These are phyloP conservation scores for Drosophila asahinai DNA, from an alignment of 1,140 invertebrate genomes.

Conservation along the genomic window DNA sequence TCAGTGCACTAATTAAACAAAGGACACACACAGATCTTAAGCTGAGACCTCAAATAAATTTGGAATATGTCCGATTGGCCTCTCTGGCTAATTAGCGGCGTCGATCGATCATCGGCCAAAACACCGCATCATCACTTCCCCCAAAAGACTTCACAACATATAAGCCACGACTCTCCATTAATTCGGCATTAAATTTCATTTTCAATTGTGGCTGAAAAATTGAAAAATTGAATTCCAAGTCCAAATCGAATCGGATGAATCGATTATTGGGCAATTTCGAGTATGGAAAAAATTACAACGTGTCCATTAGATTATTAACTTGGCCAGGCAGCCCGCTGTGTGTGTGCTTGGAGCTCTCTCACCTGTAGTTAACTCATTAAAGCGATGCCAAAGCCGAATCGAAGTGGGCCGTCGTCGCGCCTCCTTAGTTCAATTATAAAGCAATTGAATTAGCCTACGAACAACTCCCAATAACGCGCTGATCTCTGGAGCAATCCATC, in stretches of 20 bases:
- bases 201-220: constrained; percentile 70
- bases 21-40: constrained; percentile 69
- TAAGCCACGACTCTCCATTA: constrained; percentile 54
- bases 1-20: constrained; percentile 80
- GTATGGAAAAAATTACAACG: constrained; percentile 69
- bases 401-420: constrained; percentile 51
- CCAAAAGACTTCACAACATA: constrained; percentile 29
- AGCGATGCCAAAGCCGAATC: constrained; percentile 40
- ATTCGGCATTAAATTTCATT: constrained; percentile 74
- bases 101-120: constrained; percentile 62
- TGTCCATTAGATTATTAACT: constrained; percentile 81
- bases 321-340: constrained; percentile 74
- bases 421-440: constrained; percentile 83
- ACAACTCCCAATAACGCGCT: constrained; percentile 18
- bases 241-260: constrained; percentile 69
- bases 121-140: constrained; percentile 60
- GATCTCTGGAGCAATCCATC: constrained; percentile 66
- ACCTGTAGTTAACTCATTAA: constrained; percentile 64
- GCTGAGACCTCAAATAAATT: constrained; percentile 71
- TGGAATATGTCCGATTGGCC: constrained; percentile 53
- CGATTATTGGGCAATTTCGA: constrained; percentile 69
- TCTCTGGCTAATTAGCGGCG: constrained; percentile 62
- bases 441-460: constrained; percentile 75
- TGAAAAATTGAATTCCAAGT: constrained; percentile 61
- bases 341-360: constrained; percentile 31